These are phyloP conservation scores for Acropternis orthonyx DNA, from an alignment of 2,797 vertebrate species.

Conservation along the genomic window DNA sequence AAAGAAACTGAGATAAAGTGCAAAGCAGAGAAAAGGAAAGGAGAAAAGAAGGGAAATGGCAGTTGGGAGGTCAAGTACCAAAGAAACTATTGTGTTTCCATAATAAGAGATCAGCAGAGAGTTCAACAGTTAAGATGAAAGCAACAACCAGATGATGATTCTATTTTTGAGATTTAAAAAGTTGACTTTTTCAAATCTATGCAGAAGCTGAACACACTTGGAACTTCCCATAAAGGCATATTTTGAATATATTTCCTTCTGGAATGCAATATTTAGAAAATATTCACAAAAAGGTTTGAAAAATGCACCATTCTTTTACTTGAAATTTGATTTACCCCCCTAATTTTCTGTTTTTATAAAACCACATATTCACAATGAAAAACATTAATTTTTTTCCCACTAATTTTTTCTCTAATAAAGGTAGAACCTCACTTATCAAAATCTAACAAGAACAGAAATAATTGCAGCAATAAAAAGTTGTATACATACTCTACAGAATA, in stretches of 20 bases:
- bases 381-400: not conserved
- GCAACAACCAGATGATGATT: not conserved
- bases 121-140: conserved; percentile 1
- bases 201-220: not conserved
- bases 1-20: not conserved
- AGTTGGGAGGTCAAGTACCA: not conserved
- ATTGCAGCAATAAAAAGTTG: not conserved
- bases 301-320: not conserved
- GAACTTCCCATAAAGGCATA: not conserved
- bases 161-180: not conserved
- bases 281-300: not conserved
- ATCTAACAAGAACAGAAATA: not conserved
- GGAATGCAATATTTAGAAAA: not conserved
- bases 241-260: not conserved
- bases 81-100: not conserved
- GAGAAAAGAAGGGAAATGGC: not conserved
- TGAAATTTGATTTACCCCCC: not conserved
- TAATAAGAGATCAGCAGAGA: not conserved
- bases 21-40: not conserved
- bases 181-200: not conserved
- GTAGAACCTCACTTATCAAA: not conserved
- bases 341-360: not conserved
- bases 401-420: not conserved
- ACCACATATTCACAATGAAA: not conserved
- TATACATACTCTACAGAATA: no score